Conservation (phyloP, 1,140 invertebrate species). For the Scaptomyza pallida region DNA sequence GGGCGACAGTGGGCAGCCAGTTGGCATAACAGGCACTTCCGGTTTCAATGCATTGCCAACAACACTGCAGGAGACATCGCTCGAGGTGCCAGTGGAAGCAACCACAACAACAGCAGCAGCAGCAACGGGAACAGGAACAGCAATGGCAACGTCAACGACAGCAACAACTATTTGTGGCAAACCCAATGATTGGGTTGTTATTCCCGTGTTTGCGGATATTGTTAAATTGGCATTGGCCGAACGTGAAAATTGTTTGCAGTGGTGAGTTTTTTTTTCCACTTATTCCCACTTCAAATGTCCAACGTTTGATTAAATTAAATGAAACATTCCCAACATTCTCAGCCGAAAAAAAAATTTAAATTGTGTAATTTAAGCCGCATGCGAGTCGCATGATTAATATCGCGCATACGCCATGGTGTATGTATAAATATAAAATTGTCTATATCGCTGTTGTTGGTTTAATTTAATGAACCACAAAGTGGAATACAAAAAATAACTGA, state of each 20-base stretch:
- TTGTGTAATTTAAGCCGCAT: neutral
- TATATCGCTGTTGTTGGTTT: constrained; percentile 7
- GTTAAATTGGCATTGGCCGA: constrained; percentile 82
- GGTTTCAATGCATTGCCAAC: constrained; percentile 57
- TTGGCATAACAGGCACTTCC: constrained; percentile 57
- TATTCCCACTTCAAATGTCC: constrained; percentile 7
- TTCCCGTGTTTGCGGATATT: constrained; percentile 84
- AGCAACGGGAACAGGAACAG: neutral
- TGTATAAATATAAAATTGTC: neutral
- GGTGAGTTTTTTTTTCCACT: constrained; percentile 57
- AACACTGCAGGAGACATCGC: constrained; percentile 17
- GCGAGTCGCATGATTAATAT: constrained; percentile 13
- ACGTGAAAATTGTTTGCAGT: constrained; percentile 80
- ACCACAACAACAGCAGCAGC: constrained; percentile 3
- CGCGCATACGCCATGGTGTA: constrained; percentile 1
- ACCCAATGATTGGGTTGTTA: constrained; percentile 84
- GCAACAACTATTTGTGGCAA: constrained; percentile 50
- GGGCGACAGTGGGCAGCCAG: constrained; percentile 41
- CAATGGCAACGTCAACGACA: constrained; percentile 55
- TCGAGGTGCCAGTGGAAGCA: constrained; percentile 32
- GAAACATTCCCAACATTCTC: neutral
- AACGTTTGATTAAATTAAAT: neutral
- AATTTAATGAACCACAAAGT: constrained; percentile 63
- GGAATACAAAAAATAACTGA: constrained; percentile 59
- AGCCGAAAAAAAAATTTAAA: neutral